These are phyloP conservation scores for Geodia barretti DNA, from an alignment of 37 sponge, comb jelly and placozoan species.

Conservation along the genomic window DNA sequence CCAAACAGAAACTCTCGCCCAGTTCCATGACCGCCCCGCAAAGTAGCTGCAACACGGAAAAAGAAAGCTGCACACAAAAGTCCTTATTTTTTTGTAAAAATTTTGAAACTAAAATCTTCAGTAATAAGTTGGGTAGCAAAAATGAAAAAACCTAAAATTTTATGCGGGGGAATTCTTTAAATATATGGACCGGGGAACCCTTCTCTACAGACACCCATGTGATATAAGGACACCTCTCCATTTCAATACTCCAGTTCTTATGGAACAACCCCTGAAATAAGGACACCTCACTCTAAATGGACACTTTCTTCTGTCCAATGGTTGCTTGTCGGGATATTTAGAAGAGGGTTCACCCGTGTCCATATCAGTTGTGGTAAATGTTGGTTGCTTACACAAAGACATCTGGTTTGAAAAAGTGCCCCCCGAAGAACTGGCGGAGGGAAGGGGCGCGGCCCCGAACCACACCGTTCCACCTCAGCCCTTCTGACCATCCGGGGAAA, in stretches of 20 bases:
- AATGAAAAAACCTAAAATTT: not conserved
- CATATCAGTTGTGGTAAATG: not conserved
- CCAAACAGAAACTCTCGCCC: constrained; percentile 63
- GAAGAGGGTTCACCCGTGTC: not conserved
- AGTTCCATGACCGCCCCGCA: constrained; percentile 83
- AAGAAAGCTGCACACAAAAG: not conserved
- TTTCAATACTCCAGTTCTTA: not conserved
- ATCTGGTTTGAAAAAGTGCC: constrained; percentile 38
- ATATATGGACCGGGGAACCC: no score
- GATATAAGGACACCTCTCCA: not conserved
- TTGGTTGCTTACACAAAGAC: constrained; percentile 79
- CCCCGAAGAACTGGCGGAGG: constrained; percentile 20
- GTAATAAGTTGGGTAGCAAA: not conserved
- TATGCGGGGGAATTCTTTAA: no score
- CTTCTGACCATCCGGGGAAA: constrained; percentile 58
- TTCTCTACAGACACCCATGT: no score
- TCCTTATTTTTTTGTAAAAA: no score
- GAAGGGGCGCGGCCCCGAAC: constrained; percentile 52
- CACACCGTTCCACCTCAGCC: constrained; percentile 69
- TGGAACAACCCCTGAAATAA: no score
- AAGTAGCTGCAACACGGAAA: constrained; percentile 70
- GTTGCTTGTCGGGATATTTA: not conserved
- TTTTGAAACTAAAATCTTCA: no score
- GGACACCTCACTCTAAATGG: no score
- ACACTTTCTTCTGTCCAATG: not conserved